Evolutionary conservation across 2,888 invertebrate genomes (phyloP), one percentile per base, ranked within the genome.

Genomic region (Allacma fusca): DNA sequence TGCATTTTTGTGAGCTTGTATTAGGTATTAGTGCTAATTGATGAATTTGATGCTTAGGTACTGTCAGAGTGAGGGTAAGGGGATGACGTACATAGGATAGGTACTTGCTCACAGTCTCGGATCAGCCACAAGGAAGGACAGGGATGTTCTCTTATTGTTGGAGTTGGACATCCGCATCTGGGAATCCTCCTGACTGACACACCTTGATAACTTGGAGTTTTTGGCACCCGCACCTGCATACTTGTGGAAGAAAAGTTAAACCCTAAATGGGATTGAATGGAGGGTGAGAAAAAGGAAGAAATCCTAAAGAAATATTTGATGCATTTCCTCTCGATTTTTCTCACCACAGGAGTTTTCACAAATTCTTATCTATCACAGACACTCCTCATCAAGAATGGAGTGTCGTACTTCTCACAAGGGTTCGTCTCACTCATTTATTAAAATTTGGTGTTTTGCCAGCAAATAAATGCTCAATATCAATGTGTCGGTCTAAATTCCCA

Each of bases 221-320:
- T 69, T 43, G 23, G 43, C 69, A 69, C 69, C 69, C 43, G 69
- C 69, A 69, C 69, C 69, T 69, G 69, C 69, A 69, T n/a, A 16
- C 69, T 23, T 26, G n/a, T 43, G 13, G 16, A 29, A 1, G 12
- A 28, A 2, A 40, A 21, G 5, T 68, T 23, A 40, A 68, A 40
- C 19, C 16, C 40, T 28, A 65, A 28, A 65, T 65, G 65, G 29
- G 26, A 64, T 26, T 19, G 21, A 40, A n/a, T 12, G 34, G 34
- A 40, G 26, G 34, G 68, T 40, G 68, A 68, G 67, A 67, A 67
- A 68, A 68, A 68, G 23, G 68, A 68, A 68, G 28, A 12, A 34
- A 68, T n/a, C 1, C 4, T 2, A 19, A 50, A 21, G 43, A 40
- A 68, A 40, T 21, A 34, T 67, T 34, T 21, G 5, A 2, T 40